These are phyloP conservation scores for Sebastes goodei DNA, from an alignment of 2,797 vertebrate species.

Conservation along the genomic window DNA sequence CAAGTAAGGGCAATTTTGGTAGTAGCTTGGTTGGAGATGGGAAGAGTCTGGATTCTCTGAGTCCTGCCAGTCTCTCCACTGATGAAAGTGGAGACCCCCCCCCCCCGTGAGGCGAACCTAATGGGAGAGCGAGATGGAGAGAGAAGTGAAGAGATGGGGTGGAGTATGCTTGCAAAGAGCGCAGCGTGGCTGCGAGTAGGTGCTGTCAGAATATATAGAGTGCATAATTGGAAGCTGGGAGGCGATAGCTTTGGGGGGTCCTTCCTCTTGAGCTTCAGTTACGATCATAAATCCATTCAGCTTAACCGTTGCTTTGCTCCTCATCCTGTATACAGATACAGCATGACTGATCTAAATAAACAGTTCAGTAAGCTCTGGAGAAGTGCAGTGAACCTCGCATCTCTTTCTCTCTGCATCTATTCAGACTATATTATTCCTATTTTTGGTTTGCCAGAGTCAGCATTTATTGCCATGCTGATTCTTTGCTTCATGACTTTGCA, in stretches of 20 bases:
- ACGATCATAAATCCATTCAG: constrained; percentile 30
- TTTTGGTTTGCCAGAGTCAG: constrained; percentile 24
- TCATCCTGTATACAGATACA: constrained; percentile 12
- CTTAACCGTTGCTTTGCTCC: constrained; percentile 25
- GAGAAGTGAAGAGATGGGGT: constrained; percentile 18
- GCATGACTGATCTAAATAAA: constrained; percentile 34
- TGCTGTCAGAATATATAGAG: constrained; percentile 55
- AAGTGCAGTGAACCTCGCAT: constrained; percentile 13
- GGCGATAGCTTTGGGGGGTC: constrained; percentile 16
- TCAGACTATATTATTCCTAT: constrained; percentile 30
- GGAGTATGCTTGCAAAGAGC: constrained; percentile 22
- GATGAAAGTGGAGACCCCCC: constrained; percentile 21
- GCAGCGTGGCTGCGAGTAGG: constrained; percentile 18
- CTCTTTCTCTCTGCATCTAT: constrained; percentile 1
- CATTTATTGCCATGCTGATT: constrained; percentile 25
- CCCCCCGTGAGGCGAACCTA: constrained; percentile 1
- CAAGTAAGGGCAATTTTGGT: constrained; percentile 15
- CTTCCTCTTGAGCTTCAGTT: constrained; percentile 36
- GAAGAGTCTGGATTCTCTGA: constrained; percentile 14
- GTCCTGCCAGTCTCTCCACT: constrained; percentile 27
- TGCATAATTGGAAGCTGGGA: constrained; percentile 51
- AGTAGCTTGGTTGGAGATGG: constrained; percentile 2
- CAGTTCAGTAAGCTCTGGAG: constrained; percentile 9
- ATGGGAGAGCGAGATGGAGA: constrained; percentile 9
- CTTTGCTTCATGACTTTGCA: constrained; percentile 30